Evolutionary conservation across 30 jellyfish, hydroid and myxozoan genomes (phyloP).

Genomic region (Calvadosia cruxmelitensis): DNA sequence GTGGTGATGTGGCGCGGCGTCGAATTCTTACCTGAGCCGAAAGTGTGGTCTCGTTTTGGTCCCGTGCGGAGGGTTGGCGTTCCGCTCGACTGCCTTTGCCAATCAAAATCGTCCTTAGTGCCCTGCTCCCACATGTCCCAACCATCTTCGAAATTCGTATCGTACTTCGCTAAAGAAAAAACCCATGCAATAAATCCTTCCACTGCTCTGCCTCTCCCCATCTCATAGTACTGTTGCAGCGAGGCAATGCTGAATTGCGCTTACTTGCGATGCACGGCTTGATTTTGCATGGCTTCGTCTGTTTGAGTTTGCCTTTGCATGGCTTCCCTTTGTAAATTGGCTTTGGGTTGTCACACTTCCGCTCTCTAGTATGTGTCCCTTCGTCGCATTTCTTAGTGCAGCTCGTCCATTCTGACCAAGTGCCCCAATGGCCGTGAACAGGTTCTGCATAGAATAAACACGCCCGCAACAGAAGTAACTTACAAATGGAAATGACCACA

Average conservation of each 20-base stretch:
- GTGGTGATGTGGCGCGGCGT: too few species aligned
- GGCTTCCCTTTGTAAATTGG: background rate
- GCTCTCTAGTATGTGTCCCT: background rate
- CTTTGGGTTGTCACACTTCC: conserved; percentile 4
- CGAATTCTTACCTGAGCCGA: background rate
- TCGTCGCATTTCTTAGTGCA: background rate
- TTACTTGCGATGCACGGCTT: background rate
- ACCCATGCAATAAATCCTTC: too few species aligned
- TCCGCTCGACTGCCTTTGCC: background rate
- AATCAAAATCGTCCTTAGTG: background rate
- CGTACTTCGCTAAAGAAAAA: too few species aligned
- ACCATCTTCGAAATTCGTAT: background rate
- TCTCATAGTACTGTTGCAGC: too few species aligned
- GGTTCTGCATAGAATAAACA: too few species aligned
- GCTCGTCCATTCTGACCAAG: background rate
- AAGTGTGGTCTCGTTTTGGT: background rate
- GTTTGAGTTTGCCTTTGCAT: background rate
- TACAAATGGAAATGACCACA: too few species aligned
- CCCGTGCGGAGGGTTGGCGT: background rate
- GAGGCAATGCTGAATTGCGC: too few species aligned
- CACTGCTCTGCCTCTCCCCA: too few species aligned
- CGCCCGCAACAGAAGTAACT: too few species aligned
- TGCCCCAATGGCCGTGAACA: background rate
- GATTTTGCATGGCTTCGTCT: background rate
- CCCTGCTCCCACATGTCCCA: background rate